phyloP scores from a whole-genome alignment of 2,797 vertebrate species.

The Anisognathus igniventris region DNA sequence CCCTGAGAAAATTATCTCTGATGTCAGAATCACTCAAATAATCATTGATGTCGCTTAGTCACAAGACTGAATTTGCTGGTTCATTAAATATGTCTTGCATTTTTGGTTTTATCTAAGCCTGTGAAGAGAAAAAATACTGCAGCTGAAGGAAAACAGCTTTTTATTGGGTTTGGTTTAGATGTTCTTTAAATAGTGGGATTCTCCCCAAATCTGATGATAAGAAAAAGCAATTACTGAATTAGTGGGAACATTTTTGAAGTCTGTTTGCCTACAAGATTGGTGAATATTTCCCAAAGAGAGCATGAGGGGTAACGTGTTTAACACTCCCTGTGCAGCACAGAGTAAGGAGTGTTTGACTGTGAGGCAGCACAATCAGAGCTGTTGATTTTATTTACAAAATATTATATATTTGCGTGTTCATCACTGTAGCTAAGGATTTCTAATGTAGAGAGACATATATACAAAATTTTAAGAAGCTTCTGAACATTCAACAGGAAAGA shows the following conservation, averaged over 20 bases:
- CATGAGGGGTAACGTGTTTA: accelerated
- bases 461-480: neutral
- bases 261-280: neutral
- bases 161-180: neutral
- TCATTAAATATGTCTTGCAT: neutral
- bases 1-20: neutral
- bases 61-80: neutral
- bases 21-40: neutral
- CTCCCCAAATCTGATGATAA: neutral
- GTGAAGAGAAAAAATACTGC: neutral
- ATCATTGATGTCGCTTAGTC: neutral
- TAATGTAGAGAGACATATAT: neutral
- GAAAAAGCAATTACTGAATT: neutral
- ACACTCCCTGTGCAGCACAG: neutral
- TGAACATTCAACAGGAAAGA: neutral
- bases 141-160: neutral
- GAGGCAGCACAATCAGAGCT: neutral
- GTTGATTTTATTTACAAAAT: neutral
- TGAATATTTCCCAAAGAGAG: neutral
- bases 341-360: neutral
- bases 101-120: neutral
- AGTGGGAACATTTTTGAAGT: neutral
- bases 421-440: neutral
- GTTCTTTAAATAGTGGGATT: neutral
- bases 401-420: neutral